Base-by-base conservation (phyloP, 1,140 invertebrate species). In the Caenorhabditis latens region DNA sequence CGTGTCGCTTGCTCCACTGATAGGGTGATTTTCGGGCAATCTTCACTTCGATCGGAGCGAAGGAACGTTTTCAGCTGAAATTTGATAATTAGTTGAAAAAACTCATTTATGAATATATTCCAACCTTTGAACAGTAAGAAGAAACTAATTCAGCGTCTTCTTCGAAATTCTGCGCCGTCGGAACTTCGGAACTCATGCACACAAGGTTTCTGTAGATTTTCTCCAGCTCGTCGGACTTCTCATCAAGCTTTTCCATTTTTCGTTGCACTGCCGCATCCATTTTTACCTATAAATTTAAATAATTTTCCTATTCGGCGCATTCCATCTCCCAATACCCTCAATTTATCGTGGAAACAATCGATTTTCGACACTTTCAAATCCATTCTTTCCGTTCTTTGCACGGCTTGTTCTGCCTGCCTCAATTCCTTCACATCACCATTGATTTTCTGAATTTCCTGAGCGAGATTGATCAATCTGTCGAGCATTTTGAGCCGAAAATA, bases 251-350 rank as follows among this genome's bases (percentile, higher is more conserved):
- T 8, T 16, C 32, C 71, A 50, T 50, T 79, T 79, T 24, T 50
- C 71, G 71, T 50, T 79, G 71, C 43, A 79, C 71, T 13, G 71
- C 71, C 19, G 9, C 7, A 14, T 79, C 71, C 71, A 79, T 79
- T 79, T 79, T 79, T 79, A 79, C n/a, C 71, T 79, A 46, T 24
- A 79, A 79, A 58, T 53, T 53, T 7, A 57, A 0, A 24, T 32
- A 32, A 21, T 9, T 9, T 63, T 63, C 5, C 8, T 9, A 32
- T 32, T 13, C 9, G 7, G 40, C 11, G 13, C 11, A 63, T 63
- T 13, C 11, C 11, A 11, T 11, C 9, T 53, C 24, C 9, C 8
- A 32, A 24, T 79, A 79, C 71, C 46, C 46, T 79, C 46, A 79
- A 50, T 79, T 79, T 79, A 14, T 79, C 71, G 14, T 79, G 46